A percentile compares a stretch with the other conserved stretches of the same genome.
These are phyloP conservation scores for Liparis tanakae DNA, from an alignment of 2,797 vertebrate genomes.

Conservation along the genomic window DNA sequence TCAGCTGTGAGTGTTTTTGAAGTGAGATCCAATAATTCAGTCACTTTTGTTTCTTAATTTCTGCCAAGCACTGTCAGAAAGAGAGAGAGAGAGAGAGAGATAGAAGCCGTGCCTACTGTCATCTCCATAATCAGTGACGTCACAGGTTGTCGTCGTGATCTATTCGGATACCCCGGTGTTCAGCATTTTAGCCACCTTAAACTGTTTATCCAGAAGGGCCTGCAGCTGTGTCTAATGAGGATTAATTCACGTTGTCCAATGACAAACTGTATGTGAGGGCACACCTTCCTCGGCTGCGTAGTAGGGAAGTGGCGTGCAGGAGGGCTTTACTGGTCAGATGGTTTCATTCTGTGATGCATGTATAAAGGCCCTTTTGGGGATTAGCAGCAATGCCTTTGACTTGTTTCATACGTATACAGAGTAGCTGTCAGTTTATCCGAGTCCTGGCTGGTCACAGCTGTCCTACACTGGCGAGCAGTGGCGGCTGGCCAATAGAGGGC, in stretches of 20 bases:
- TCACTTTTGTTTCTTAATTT: background rate
- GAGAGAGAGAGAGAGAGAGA: background rate
- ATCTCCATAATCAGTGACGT: background rate
- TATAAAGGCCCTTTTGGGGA: constrained; percentile 53
- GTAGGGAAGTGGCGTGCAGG: constrained; percentile 29
- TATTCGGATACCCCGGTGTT: background rate
- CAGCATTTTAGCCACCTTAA: background rate
- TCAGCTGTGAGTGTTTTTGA: background rate
- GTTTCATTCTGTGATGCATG: constrained; percentile 68
- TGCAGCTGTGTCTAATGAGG: background rate
- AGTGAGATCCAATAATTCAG: background rate
- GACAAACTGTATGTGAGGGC: constrained; percentile 10
- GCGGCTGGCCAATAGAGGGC: too few species aligned
- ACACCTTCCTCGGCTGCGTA: constrained; percentile 25
- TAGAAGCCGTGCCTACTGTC: background rate
- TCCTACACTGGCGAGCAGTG: background rate
- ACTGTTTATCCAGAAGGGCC: constrained; percentile 8
- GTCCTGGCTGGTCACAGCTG: background rate
- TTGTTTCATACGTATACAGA: background rate
- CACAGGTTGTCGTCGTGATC: too few species aligned
- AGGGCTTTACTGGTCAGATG: constrained; percentile 59
- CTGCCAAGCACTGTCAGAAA: background rate
- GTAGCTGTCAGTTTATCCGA: constrained; percentile 5
- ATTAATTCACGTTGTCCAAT: background rate
- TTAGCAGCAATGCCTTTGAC: constrained; percentile 57